These are phyloP conservation scores for Bufo bufo DNA, from an alignment of 2,113 vertebrate species.

Conservation along the genomic window DNA sequence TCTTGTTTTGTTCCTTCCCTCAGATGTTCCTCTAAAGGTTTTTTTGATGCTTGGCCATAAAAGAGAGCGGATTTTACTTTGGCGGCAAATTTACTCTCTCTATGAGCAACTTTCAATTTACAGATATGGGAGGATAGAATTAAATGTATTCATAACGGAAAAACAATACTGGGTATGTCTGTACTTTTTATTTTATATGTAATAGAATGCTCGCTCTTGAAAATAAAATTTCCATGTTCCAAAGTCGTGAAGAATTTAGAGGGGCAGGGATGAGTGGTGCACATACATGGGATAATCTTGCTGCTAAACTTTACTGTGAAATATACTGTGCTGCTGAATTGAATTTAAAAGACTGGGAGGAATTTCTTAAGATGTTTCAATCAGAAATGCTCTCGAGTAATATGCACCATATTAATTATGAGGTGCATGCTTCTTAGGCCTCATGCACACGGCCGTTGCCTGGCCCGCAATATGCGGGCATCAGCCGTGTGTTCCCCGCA, in stretches of 20 bases:
- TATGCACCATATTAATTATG: too few relatives aligned
- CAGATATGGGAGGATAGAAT: constrained; percentile 20
- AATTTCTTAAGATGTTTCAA: too few relatives aligned
- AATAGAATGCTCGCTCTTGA: too few relatives aligned
- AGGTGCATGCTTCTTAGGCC: too few relatives aligned
- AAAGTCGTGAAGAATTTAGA: neutral
- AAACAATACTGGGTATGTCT: neutral
- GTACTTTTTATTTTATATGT: neutral
- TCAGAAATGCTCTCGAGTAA: too few relatives aligned
- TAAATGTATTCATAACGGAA: constrained; percentile 27
- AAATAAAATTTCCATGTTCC: neutral
- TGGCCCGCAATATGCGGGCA: too few relatives aligned
- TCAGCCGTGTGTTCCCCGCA: too few relatives aligned
- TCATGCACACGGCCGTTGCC: too few relatives aligned
- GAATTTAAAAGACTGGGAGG: too few relatives aligned
- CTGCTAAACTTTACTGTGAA: too few relatives aligned
- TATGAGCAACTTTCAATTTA: constrained; percentile 3
- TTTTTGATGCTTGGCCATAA: neutral
- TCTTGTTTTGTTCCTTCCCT: neutral
- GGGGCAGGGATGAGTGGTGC: neutral
- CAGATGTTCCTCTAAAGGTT: constrained; percentile 22
- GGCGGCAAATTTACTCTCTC: neutral
- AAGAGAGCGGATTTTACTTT: constrained; percentile 3
- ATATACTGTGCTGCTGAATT: too few relatives aligned
- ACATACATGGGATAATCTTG: too few relatives aligned